phyloP scores from a whole-genome alignment of 2,797 vertebrate genomes.

The Sphenodon punctatus region DNA sequence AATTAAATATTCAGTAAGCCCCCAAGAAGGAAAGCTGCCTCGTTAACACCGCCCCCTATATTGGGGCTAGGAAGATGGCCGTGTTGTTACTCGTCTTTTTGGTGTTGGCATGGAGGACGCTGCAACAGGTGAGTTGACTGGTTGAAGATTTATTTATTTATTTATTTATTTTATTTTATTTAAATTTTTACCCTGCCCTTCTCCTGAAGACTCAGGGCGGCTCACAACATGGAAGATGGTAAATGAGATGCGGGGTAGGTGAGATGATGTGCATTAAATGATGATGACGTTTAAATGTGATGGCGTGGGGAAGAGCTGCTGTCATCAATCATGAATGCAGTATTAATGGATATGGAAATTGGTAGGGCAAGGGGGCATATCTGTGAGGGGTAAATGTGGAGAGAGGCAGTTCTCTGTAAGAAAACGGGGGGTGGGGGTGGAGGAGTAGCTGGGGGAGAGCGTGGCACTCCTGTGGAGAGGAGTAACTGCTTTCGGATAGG shows the following conservation, averaged over 20 bases:
- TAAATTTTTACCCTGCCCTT: no score
- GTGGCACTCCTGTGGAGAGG: fast-evolving
- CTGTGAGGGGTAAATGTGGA: no score
- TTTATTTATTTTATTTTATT: background rate
- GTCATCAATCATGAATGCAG: no score
- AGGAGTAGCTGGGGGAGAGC: background rate
- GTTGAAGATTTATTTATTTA: background rate
- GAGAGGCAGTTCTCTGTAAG: no score
- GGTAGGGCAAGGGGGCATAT: no score
- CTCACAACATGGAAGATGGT: no score
- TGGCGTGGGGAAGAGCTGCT: no score
- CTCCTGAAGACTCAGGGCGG: no score
- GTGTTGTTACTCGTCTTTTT: background rate
- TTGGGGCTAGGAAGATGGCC: background rate
- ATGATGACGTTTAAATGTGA: no score
- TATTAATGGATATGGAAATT: no score
- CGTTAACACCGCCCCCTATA: background rate
- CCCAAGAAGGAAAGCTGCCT: background rate
- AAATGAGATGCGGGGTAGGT: background rate
- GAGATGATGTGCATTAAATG: background rate
- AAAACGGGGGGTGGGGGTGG: no score
- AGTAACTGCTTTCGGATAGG: background rate
- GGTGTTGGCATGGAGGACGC: background rate
- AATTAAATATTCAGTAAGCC: background rate
- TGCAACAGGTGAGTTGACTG: background rate